Conservation (phyloP, 2,888 invertebrate species). For the Agriopis marginaria region DNA sequence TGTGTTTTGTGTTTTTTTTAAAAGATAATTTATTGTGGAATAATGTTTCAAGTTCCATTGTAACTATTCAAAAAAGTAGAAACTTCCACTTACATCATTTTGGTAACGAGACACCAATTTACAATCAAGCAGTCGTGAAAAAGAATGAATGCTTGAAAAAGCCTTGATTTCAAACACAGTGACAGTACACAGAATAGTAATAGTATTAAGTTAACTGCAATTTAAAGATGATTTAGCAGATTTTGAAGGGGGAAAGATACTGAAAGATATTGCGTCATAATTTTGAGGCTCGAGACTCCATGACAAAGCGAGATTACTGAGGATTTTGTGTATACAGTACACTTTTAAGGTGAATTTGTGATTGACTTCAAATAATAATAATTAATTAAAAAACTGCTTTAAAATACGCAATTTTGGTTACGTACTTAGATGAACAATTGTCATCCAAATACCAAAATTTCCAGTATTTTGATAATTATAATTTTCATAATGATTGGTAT, state of each 20-base stretch:
- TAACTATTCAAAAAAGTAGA: not conserved
- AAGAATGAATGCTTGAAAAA: not conserved
- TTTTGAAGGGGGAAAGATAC: not conserved
- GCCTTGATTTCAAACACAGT: not conserved
- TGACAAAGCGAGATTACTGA: not conserved
- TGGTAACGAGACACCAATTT: slow-evolving; percentile 7
- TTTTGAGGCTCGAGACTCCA: not conserved
- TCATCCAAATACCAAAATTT: too few species aligned
- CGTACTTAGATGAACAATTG: too few species aligned
- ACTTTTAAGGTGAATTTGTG: too few species aligned
- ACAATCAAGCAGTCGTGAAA: slow-evolving; percentile 1
- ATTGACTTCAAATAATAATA: too few species aligned
- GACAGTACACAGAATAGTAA: not conserved
- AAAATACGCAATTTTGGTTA: too few species aligned
- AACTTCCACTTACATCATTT: slow-evolving; percentile 11
- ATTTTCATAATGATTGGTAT: too few species aligned
- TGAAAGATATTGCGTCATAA: not conserved
- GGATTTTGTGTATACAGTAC: too few species aligned
- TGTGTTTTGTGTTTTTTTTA: too few species aligned
- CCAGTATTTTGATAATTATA: too few species aligned
- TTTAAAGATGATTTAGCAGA: slow-evolving; percentile 12
- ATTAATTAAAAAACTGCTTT: too few species aligned
- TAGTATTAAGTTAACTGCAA: not conserved
- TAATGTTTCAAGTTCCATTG: not conserved
- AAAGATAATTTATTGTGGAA: too few species aligned